Percentiles rank a stretch among this genome's conserved stretches.
These are phyloP conservation scores for Teinopalpus imperialis DNA, from an alignment of 2,888 invertebrate species.

Conservation along the genomic window DNA sequence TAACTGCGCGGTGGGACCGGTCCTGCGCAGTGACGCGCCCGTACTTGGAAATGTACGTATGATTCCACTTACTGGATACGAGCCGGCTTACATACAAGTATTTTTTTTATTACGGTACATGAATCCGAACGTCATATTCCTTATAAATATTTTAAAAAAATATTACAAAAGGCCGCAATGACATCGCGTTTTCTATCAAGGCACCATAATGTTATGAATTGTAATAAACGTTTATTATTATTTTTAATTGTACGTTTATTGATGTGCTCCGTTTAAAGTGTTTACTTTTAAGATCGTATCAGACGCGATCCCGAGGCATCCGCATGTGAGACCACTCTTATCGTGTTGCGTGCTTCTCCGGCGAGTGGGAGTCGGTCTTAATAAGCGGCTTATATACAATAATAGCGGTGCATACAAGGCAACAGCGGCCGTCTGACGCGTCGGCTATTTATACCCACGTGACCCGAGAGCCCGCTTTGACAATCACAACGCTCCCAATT, in stretches of 20 bases:
- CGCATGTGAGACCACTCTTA: constrained; percentile 52
- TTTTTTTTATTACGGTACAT: constrained; percentile 17
- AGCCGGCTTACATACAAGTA: constrained; percentile 53
- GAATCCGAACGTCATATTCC: neutral
- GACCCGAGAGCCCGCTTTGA: constrained; percentile 54
- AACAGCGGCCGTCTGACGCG: constrained; percentile 36
- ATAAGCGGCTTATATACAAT: constrained; percentile 71
- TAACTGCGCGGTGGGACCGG: constrained; percentile 40
- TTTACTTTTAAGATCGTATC: too few relatives aligned
- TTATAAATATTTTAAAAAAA: constrained; percentile 11
- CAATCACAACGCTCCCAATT: constrained; percentile 39
- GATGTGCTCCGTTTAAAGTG: too few relatives aligned
- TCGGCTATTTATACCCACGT: constrained; percentile 53
- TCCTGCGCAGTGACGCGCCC: constrained; percentile 58
- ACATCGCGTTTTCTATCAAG: too few relatives aligned
- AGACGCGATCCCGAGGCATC: constrained; percentile 16
- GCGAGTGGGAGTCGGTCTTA: constrained; percentile 75
- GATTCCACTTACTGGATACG: constrained; percentile 71
- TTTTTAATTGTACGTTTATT: too few relatives aligned
- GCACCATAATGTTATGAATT: too few relatives aligned
- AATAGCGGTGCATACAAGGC: constrained; percentile 45
- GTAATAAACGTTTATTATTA: too few relatives aligned
- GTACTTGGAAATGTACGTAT: constrained; percentile 79
- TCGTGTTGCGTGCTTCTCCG: constrained; percentile 62
- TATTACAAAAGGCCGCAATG: too few relatives aligned